Base-by-base conservation (phyloP, 1,140 invertebrate species). In the Phocides pigmalion region DNA sequence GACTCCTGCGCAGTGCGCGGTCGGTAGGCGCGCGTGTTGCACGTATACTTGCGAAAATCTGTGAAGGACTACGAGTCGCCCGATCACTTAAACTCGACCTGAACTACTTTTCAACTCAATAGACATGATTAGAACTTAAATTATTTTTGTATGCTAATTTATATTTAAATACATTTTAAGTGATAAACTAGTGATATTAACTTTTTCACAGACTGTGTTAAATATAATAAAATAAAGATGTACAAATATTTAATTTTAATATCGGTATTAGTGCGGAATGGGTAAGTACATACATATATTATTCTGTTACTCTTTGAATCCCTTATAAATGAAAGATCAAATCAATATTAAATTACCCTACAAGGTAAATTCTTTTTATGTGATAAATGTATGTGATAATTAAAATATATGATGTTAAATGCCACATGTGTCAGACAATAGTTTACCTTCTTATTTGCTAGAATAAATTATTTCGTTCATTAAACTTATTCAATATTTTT, bases 1-100 rank as follows among this genome's bases (percentile, higher is more conserved):
- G n/a, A n/a, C n/a, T n/a, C n/a, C n/a, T n/a, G 28, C 46, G 68
- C 71, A 79, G 76, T 79, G 76, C 66, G 64, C 74, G 67, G 37
- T 67, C 12, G 70, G 41, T 58, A 50, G 20, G 62, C 68, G 74
- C 62, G 69, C 69, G 70, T 67, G 49, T 54, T 56, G 62, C 74
- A 79, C 76, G 76, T 71, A 51, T 3, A 59, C 28, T 59, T 64
- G 35, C 51, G 53, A 54, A 47, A 66, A 54, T 44, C 19, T 14
- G 39, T 50, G 17, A 58, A 53, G 32, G 50, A 51, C 49, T 51
- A 37, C 59, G 54, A 64, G 59, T 64, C 66, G 50, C 50, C 14
- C 32, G 63, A 51, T 50, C 19, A 56, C 61, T 53, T n/a, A 58
- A 46, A 49, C 42, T 65, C 62, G 28, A 32, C 28, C n/a, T 32